Evolutionary conservation across 2,888 invertebrate genomes (phyloP).

Genomic region (Linyphia triangularis): DNA sequence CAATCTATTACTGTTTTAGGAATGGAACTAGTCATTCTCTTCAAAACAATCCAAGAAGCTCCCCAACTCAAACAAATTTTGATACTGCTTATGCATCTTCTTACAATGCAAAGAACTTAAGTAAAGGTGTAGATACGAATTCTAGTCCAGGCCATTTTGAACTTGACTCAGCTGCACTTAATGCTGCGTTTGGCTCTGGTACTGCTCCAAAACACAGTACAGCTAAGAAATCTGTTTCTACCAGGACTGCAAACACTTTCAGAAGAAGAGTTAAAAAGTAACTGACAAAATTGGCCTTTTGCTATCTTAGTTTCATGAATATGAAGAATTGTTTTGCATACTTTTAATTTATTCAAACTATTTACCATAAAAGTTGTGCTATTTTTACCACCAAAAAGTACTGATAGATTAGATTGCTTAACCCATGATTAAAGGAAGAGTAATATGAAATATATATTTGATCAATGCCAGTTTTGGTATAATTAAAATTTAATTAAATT

Average conservation of each 20-base stretch:
- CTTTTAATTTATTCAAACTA: no score
- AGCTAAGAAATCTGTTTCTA: constrained; percentile 34
- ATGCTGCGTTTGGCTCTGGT: constrained; percentile 37
- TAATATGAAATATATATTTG: no score
- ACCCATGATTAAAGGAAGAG: no score
- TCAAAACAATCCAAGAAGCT: neutral
- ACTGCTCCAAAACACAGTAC: constrained; percentile 47
- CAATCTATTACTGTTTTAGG: neutral
- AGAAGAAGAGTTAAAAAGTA: neutral
- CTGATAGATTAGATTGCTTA: no score
- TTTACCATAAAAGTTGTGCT: no score
- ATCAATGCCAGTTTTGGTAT: no score
- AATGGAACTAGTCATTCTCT: neutral
- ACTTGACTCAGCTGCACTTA: constrained; percentile 37
- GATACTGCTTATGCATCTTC: constrained; percentile 50
- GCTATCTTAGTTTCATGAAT: no score
- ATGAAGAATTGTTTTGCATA: no score
- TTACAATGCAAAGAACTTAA: neutral
- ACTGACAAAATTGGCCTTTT: no score
- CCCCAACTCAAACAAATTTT: neutral
- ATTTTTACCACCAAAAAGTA: no score
- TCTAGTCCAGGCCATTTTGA: constrained; percentile 26
- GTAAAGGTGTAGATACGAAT: constrained; percentile 3
- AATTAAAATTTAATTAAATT: no score
- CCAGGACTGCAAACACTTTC: neutral